phyloP scores from a whole-genome alignment of 2,797 vertebrate species.

The Eutrigla gurnardus region DNA sequence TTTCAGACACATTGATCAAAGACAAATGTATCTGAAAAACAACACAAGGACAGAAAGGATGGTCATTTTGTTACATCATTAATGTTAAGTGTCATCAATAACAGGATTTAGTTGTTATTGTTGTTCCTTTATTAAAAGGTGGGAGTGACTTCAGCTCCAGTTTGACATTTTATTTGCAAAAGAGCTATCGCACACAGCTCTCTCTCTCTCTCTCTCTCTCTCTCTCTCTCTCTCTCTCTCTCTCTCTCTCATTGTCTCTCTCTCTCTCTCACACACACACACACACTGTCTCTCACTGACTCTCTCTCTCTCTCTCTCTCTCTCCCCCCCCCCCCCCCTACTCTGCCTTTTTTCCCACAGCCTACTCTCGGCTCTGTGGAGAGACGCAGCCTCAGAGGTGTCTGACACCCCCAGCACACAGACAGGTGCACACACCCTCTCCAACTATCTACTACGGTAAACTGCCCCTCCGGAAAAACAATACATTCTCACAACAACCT shows the following conservation, averaged over 20 bases:
- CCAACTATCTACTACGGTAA: conserved; percentile 28
- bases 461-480: conserved; percentile 20
- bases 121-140: no score
- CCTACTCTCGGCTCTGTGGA: conserved; percentile 29
- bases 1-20: background rate
- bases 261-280: no score
- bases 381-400: conserved; percentile 52
- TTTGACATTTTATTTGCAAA: conserved; percentile 34
- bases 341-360: background rate
- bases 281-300: background rate
- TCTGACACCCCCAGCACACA: conserved; percentile 46
- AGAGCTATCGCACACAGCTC: conserved; percentile 39
- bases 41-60: no score
- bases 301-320: conserved; percentile 45
- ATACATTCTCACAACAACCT: background rate
- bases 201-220: conserved; percentile 37
- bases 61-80: background rate
- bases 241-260: conserved; percentile 31
- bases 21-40: background rate
- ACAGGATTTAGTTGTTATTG: no score
- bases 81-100: no score
- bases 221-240: conserved; percentile 18
- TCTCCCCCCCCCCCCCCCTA: background rate
- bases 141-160: no score
- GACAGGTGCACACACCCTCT: conserved; percentile 53